phyloP scores from a whole-genome alignment of 2,113 vertebrate genomes.

The Aegithalos caudatus region DNA sequence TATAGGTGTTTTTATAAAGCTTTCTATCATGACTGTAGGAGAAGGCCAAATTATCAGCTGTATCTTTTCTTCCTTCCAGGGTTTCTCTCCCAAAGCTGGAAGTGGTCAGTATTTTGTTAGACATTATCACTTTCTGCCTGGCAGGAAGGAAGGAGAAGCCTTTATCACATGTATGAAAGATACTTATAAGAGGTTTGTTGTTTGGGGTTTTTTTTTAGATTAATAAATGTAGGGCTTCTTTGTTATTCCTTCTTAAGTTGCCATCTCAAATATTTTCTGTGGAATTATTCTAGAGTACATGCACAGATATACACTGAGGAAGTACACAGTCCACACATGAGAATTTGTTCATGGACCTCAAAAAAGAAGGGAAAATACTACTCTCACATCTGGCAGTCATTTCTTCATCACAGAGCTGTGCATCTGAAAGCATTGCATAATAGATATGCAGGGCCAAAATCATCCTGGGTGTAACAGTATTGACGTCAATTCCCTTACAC shows the following conservation, averaged over 20 bases:
- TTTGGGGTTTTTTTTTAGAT: not conserved
- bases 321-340: not conserved
- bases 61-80: not conserved
- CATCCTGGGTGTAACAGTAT: conserved; percentile 49
- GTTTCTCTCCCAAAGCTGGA: not conserved
- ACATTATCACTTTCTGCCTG: not conserved
- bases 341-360: conserved; percentile 11
- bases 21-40: not conserved
- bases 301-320: not conserved
- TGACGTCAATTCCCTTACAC: conserved; percentile 54
- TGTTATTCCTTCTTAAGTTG: not conserved
- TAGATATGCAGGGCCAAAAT: conserved; percentile 48
- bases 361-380: not conserved
- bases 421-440: conserved; percentile 67
- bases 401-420: conserved; percentile 48
- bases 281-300: not conserved
- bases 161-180: not conserved
- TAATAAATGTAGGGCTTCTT: not conserved
- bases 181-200: not conserved
- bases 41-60: not conserved
- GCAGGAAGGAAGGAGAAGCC: not conserved
- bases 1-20: not conserved
- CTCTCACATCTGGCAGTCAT: conserved; percentile 63
- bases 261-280: not conserved
- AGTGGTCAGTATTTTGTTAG: not conserved